Conservation (phyloP, 2,888 invertebrate genomes). For the Tipula helvola region DNA sequence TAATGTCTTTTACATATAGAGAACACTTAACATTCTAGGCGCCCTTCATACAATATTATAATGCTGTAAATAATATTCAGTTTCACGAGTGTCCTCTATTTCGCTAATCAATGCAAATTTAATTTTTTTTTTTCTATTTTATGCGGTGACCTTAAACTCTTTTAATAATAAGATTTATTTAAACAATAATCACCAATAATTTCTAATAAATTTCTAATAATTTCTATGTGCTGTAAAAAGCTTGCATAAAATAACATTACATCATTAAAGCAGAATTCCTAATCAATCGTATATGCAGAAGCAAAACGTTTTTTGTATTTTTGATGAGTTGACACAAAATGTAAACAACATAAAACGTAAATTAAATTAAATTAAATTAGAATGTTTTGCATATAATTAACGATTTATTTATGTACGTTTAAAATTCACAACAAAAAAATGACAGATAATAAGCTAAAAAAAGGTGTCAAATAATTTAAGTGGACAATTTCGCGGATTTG, state of each 20-base stretch:
- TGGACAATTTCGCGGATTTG: background rate
- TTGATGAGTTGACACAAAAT: background rate
- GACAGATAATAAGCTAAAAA: background rate
- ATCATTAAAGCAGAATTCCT: background rate
- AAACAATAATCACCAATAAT: background rate
- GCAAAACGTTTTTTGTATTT: background rate
- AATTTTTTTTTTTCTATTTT: background rate
- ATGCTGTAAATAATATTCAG: background rate
- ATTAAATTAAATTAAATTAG: background rate
- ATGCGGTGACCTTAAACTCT: background rate
- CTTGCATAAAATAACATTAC: background rate
- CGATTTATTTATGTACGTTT: background rate
- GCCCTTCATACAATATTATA: background rate
- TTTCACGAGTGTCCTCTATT: background rate
- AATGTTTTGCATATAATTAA: background rate
- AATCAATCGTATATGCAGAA: background rate
- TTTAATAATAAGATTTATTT: background rate
- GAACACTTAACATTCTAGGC: background rate
- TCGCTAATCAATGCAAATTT: background rate
- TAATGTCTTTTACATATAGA: background rate
- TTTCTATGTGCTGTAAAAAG: background rate
- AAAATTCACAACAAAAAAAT: background rate
- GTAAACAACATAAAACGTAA: background rate
- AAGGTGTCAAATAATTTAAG: background rate
- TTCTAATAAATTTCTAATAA: background rate